Conservation (phyloP, 2,888 invertebrate species). For the Pimpla rufipes region DNA sequence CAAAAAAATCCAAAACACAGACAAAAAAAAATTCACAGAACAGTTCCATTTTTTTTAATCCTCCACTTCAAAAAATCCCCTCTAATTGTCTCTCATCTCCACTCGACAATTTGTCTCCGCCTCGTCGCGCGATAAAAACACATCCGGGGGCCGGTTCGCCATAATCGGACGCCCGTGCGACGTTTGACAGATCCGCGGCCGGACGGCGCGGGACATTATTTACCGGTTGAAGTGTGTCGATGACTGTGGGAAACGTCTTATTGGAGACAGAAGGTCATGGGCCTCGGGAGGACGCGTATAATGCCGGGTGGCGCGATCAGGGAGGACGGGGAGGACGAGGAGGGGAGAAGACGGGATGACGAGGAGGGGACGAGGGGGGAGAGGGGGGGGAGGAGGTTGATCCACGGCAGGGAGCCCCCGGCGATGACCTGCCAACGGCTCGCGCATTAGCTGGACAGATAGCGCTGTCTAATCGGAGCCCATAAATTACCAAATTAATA, state of each 20-base stretch:
- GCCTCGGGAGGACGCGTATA: conserved; percentile 32
- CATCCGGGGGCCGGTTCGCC: too few species aligned
- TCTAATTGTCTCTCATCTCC: too few species aligned
- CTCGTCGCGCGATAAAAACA: too few species aligned
- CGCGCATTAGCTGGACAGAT: conserved; percentile 84
- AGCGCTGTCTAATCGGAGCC: conserved; percentile 84
- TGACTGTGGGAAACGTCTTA: conserved; percentile 36
- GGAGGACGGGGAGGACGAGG: too few species aligned
- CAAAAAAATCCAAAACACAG: too few species aligned
- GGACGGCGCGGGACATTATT: background rate
- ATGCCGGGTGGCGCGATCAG: background rate
- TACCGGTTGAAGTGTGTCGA: background rate
- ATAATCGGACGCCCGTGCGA: too few species aligned
- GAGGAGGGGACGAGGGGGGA: background rate
- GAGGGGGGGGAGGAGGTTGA: conserved; percentile 40
- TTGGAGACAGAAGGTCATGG: conserved; percentile 44
- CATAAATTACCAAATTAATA: conserved; percentile 85
- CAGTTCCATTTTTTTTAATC: too few species aligned
- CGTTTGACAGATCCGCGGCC: too few species aligned
- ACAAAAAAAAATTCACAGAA: too few species aligned
- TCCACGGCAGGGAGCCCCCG: conserved; percentile 74
- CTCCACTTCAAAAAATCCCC: too few species aligned
- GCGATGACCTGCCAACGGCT: conserved; percentile 84
- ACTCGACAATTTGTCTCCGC: too few species aligned
- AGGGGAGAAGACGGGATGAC: conserved; percentile 24